Evolutionary conservation across 2,113 vertebrate genomes (phyloP).

Genomic region (Limnothrissa miodon): DNA sequence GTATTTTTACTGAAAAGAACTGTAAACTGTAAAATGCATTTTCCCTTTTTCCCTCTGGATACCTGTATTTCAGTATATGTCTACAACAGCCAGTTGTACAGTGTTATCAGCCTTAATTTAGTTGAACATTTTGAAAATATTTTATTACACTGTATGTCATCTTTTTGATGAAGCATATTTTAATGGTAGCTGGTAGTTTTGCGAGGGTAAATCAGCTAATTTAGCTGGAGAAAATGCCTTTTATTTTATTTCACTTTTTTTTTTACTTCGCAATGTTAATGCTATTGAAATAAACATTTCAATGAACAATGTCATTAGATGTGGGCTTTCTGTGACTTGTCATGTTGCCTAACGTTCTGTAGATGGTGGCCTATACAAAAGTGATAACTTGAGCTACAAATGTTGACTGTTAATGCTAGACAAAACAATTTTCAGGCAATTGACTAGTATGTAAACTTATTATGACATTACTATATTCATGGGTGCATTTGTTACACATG

Average conservation of each 20-base stretch:
- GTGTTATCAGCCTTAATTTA: conserved; percentile 45
- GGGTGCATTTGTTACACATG: no score
- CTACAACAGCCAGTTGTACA: conserved; percentile 29
- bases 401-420: neutral
- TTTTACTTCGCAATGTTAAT: conserved; percentile 42
- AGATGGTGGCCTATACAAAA: neutral
- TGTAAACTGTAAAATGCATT: neutral
- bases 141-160: conserved; percentile 51
- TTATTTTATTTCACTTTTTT: neutral
- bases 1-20: conserved; percentile 34
- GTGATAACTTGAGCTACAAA: neutral
- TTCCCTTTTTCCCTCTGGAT: neutral
- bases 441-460: no score
- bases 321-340: neutral
- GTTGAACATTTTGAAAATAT: conserved; percentile 41
- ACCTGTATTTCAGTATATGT: conserved; percentile 18
- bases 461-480: no score
- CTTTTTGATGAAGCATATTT: neutral
- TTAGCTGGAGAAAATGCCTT: neutral
- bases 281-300: conserved; percentile 63
- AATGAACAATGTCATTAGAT: conserved; percentile 31
- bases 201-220: neutral
- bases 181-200: conserved; percentile 21
- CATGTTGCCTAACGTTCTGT: neutral
- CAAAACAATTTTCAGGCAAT: neutral